Percentiles rank a stretch among this genome's conserved stretches.
Evolutionary conservation across 2,113 vertebrate genomes (phyloP).

Genomic region (Saccopteryx bilineata): DNA sequence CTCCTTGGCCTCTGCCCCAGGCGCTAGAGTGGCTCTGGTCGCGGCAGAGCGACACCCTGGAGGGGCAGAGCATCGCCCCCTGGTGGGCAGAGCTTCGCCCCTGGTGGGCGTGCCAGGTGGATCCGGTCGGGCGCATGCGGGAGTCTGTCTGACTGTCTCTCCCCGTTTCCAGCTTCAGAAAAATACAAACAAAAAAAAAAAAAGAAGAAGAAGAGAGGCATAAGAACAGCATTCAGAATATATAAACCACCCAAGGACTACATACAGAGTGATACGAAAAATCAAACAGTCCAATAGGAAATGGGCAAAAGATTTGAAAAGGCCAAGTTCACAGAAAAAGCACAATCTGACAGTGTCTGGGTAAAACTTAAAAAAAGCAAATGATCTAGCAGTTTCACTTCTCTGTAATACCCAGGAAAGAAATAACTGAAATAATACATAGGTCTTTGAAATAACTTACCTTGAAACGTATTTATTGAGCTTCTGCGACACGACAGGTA

Average conservation of each 20-base stretch:
- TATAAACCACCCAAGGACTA: background rate
- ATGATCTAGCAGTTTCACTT: background rate
- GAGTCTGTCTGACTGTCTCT: too few species aligned
- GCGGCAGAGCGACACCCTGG: too few species aligned
- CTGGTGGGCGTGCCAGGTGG: too few species aligned
- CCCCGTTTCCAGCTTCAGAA: too few species aligned
- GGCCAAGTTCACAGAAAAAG: background rate
- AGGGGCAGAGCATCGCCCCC: too few species aligned
- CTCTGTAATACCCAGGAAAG: background rate
- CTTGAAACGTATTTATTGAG: background rate
- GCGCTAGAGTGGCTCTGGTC: too few species aligned
- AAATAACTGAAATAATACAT: background rate
- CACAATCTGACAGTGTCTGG: background rate
- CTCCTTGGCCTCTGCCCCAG: too few species aligned
- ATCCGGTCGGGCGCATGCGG: too few species aligned
- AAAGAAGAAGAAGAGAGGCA: background rate
- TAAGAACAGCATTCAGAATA: background rate
- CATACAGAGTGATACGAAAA: background rate
- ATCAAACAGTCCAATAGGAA: background rate
- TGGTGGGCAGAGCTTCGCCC: too few species aligned
- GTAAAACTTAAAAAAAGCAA: conserved; percentile 34
- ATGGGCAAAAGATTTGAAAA: background rate
- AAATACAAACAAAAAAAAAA: too few species aligned
- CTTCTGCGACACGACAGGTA: background rate
- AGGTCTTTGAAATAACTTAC: background rate